Conservation (phyloP, 2,888 invertebrate species). For the Hetaerina titia region DNA sequence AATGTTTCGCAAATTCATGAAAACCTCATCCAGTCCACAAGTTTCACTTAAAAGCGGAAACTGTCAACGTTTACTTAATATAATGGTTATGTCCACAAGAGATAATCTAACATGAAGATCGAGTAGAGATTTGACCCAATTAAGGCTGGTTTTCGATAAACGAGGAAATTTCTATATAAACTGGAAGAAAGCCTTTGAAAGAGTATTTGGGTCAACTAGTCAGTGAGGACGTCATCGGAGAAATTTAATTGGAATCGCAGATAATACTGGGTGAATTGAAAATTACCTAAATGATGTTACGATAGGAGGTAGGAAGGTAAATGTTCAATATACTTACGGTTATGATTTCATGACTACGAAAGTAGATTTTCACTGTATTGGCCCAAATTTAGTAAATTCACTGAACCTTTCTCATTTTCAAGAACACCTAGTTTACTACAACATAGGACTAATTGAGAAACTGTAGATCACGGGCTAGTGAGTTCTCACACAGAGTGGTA, state of each 20-base stretch:
- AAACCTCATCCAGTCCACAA: not conserved
- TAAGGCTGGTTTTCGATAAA: not conserved
- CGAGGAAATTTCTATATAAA: not conserved
- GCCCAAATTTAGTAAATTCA: too few relatives aligned
- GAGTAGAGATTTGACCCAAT: conserved; percentile 7
- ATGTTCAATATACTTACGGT: too few relatives aligned
- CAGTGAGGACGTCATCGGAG: not conserved
- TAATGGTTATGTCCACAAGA: not conserved
- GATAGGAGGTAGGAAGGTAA: not conserved
- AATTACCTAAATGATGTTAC: not conserved
- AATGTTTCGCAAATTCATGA: conserved; percentile 2
- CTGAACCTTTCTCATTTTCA: too few relatives aligned
- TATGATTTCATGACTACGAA: too few relatives aligned
- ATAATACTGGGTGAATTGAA: not conserved
- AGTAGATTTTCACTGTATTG: too few relatives aligned
- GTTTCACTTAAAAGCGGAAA: not conserved
- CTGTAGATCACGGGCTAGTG: not conserved
- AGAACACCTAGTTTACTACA: too few relatives aligned
- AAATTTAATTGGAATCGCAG: not conserved
- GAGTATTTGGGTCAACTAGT: not conserved
- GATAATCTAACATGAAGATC: conserved; percentile 4
- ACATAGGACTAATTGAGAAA: too few relatives aligned
- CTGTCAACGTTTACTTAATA: not conserved
- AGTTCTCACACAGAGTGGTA: not conserved
- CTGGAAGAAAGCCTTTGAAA: not conserved